phyloP scores from a whole-genome alignment of 2,113 vertebrate species.

The Felis chaus region DNA sequence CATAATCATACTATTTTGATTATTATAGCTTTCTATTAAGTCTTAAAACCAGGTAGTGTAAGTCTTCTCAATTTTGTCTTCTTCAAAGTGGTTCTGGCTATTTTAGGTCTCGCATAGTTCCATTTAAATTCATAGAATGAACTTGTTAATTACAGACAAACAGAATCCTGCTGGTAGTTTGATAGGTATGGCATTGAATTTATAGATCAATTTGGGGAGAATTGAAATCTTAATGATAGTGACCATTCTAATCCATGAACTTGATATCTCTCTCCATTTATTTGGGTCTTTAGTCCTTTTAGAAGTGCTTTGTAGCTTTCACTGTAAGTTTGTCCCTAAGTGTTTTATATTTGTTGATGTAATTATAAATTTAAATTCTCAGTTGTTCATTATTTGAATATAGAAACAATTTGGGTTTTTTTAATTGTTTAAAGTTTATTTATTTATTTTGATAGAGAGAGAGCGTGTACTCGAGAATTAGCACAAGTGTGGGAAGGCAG shows the following conservation, averaged over 20 bases:
- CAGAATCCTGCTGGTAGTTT: neutral
- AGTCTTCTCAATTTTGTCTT: neutral
- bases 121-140: neutral
- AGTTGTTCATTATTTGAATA: neutral
- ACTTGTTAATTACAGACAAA: neutral
- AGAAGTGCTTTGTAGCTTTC: neutral
- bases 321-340: neutral
- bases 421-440: too few relatives aligned
- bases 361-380: neutral
- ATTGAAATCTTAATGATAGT: neutral
- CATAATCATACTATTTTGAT: neutral
- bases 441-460: too few relatives aligned
- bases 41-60: neutral
- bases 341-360: neutral
- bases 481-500: too few relatives aligned
- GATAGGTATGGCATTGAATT: neutral
- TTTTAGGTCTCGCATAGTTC: neutral
- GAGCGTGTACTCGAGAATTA: too few relatives aligned
- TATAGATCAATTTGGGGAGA: neutral
- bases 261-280: neutral
- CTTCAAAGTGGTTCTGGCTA: neutral
- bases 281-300: neutral
- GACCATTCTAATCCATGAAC: neutral
- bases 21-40: neutral
- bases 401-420: neutral